These are phyloP conservation scores for Lacerta viridis DNA, from an alignment of 2,797 vertebrate species.

Conservation along the genomic window DNA sequence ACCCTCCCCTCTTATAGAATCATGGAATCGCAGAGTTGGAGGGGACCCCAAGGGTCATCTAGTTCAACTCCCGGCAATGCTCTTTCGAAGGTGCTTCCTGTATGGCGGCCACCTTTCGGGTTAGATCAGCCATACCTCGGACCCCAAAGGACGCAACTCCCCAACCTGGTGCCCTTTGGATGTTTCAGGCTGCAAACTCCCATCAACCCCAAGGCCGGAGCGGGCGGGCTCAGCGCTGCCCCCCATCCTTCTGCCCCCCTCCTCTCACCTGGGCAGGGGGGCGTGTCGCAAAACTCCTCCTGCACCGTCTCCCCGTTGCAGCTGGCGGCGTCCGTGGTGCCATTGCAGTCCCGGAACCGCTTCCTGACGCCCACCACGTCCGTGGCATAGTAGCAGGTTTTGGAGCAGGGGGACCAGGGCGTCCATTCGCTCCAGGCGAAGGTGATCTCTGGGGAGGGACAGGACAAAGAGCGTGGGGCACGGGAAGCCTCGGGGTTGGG, in stretches of 20 bases:
- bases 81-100: no score
- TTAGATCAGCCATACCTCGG: no score
- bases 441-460: not conserved
- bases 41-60: no score
- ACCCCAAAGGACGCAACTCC: no score
- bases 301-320: conserved; percentile 83
- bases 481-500: not conserved
- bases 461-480: rapidly evolving
- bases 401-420: conserved; percentile 88
- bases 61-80: no score
- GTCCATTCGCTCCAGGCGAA: conserved; percentile 85
- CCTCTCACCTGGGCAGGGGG: conserved; percentile 84
- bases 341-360: conserved; percentile 83
- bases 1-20: no score
- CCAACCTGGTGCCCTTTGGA: no score
- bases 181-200: no score
- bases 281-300: conserved; percentile 86
- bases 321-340: not conserved
- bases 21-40: no score
- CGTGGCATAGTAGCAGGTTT: conserved; percentile 86
- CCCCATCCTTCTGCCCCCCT: rapidly evolving
- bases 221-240: no score
- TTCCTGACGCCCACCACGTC: conserved; percentile 81
- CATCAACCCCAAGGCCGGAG: no score
- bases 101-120: no score